Evolutionary conservation across 35 echinoderm and acorn worm genomes (phyloP), one percentile per base, ranked within the genome.

Genomic region (Patiria miniata): DNA sequence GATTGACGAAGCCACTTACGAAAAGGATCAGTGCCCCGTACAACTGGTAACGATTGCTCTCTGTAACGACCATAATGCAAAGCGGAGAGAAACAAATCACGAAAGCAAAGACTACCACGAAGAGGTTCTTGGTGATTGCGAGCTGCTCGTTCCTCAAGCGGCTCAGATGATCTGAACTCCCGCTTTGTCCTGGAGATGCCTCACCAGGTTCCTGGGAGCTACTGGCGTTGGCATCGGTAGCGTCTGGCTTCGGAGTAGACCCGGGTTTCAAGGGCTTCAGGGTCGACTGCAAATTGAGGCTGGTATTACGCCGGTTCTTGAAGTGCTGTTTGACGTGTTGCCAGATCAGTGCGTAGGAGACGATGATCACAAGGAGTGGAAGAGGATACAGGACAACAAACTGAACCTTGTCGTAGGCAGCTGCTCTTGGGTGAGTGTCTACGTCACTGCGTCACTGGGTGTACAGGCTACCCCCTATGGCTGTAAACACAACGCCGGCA

Each of bases 371-470:
- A 0, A 95, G 40, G 57, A 95, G 81, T 10, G 93, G 89, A 14
- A 95, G 40, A 0, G 93, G 93, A 55, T 95, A 95, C 21, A 95
- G 33, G 1, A 88, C 54, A 5, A 50, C 68, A 0, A 86, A 68
- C 40, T 92, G 90, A 30, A 95, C 40, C 68, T 92, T 83, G 50
- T 86, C 91, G 82, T 95, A 95, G 55, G 76, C 80, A 56, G 83
- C 86, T 0, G 93, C 91, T 6, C 83, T 53, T 30, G 85, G 80
- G 40, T 95, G 89, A 17, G 51, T 53, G 12, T 90, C 86, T 39
- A 92, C 88, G 50, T 92, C 85, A 15, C 89, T 92, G 40, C 93
- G 22, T 47, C 79, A 68, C 91, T 92, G 53, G 12, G 87, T 95
- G 40, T 91, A 92, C 8, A 95, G 54, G 47, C 93, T 95, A 58